phyloP scores from a whole-genome alignment of 2,888 invertebrate species.

The Thumatha senex region DNA sequence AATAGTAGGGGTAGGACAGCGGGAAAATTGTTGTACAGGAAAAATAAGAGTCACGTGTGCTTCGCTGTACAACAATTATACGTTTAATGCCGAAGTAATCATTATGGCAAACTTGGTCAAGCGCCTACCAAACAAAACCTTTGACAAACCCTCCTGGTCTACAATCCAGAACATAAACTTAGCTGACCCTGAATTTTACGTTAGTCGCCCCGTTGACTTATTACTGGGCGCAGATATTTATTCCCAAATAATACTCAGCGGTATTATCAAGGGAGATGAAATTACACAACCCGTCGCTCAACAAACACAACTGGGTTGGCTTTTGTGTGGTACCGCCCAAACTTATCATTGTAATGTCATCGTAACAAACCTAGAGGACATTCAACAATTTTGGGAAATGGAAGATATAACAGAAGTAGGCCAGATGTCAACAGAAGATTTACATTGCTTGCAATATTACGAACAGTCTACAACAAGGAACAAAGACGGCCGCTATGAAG shows the following conservation, averaged over 20 bases:
- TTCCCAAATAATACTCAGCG: constrained; percentile 1
- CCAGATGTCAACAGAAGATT: neutral
- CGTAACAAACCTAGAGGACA: neutral
- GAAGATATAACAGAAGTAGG: constrained; percentile 1
- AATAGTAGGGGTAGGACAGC: neutral
- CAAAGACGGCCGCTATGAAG: neutral
- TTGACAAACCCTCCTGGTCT: neutral
- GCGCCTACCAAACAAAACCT: neutral
- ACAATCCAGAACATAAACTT: neutral
- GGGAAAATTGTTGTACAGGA: too few relatives aligned
- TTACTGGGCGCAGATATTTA: constrained; percentile 5
- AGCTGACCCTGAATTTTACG: constrained; percentile 5
- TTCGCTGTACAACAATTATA: neutral
- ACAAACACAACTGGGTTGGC: constrained; percentile 15
- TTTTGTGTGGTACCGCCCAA: constrained; percentile 6
- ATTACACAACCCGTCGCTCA: constrained; percentile 4
- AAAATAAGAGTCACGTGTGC: too few relatives aligned
- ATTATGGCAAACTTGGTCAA: neutral
- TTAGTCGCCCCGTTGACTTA: constrained; percentile 3
- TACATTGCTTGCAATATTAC: neutral
- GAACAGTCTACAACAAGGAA: neutral
- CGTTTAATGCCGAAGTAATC: constrained; percentile 1
- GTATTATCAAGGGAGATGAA: neutral
- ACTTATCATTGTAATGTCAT: neutral
- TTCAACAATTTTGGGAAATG: constrained; percentile 3